Conservation (phyloP, 2,888 invertebrate species). For the Metopia argyrocephala region DNA sequence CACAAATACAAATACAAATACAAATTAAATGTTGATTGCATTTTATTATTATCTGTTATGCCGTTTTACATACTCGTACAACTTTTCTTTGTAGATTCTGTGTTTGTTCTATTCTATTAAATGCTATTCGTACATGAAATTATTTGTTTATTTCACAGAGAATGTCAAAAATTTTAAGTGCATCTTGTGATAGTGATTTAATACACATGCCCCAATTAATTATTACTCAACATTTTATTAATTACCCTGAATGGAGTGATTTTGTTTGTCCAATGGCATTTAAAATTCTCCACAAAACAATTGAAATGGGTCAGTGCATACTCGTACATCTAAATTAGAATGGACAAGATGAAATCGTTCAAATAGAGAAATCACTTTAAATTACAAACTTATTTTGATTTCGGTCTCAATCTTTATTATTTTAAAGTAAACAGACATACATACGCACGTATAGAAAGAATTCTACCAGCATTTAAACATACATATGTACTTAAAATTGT, state of each 20-base stretch:
- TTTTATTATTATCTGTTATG: too few relatives aligned
- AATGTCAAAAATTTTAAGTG: constrained; percentile 44
- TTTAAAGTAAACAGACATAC: background rate
- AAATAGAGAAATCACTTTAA: constrained; percentile 40
- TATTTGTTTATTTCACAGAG: constrained; percentile 30
- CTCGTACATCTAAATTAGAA: too few relatives aligned
- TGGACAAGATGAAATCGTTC: background rate
- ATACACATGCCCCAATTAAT: constrained; percentile 49
- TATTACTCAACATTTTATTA: constrained; percentile 46
- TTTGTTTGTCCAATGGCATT: constrained; percentile 13
- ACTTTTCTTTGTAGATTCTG: background rate
- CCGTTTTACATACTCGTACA: too few relatives aligned
- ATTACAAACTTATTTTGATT: constrained; percentile 33
- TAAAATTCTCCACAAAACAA: background rate
- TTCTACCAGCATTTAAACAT: too few relatives aligned
- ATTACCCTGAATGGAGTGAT: constrained; percentile 36
- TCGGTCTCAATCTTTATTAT: background rate
- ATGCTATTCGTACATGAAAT: constrained; percentile 30
- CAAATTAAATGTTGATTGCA: background rate
- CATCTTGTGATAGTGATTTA: constrained; percentile 44
- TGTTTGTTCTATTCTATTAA: background rate
- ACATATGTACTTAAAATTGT: too few relatives aligned
- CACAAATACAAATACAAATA: background rate
- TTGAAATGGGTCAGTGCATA: background rate
- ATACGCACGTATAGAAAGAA: too few relatives aligned